Evolutionary conservation across 2,888 invertebrate species (phyloP).

Genomic region (Apodemia mormo): DNA sequence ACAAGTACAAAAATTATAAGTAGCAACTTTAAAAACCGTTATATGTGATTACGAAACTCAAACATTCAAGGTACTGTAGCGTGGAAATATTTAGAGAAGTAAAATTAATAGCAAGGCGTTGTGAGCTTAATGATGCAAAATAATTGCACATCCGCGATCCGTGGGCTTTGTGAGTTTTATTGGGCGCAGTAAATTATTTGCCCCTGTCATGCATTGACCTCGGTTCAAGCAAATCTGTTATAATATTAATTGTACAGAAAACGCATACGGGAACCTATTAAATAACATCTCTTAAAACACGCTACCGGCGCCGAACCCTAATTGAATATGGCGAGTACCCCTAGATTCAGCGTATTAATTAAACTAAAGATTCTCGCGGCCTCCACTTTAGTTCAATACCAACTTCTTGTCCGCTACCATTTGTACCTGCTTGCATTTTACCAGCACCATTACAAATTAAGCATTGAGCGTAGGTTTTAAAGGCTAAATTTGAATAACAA

Average conservation of each 20-base stretch:
- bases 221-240: slow-evolving; percentile 47
- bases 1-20: not conserved
- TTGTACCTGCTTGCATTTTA: slow-evolving; percentile 55
- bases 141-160: slow-evolving; percentile 40
- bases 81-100: slow-evolving; percentile 14
- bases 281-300: slow-evolving; percentile 70
- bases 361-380: slow-evolving; percentile 74
- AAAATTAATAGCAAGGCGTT: slow-evolving; percentile 25
- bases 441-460: slow-evolving; percentile 62
- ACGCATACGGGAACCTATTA: slow-evolving; percentile 60
- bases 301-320: slow-evolving; percentile 68
- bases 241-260: slow-evolving; percentile 60
- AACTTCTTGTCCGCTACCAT: slow-evolving; percentile 42
- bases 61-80: slow-evolving; percentile 12
- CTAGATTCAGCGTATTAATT: slow-evolving; percentile 74
- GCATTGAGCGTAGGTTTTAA: slow-evolving; percentile 58
- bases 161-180: slow-evolving; percentile 39
- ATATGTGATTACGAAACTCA: not conserved
- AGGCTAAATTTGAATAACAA: slow-evolving; percentile 62
- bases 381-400: slow-evolving; percentile 60
- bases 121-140: slow-evolving; percentile 37
- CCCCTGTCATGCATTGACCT: slow-evolving; percentile 49
- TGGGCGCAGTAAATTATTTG: slow-evolving; percentile 44
- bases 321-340: slow-evolving; percentile 73
- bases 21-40: not conserved